Percentiles rank a stretch among this genome's conserved stretches.
Conservation (phyloP, 2,797 vertebrate species). For the Dendrocincla fuliginosa region DNA sequence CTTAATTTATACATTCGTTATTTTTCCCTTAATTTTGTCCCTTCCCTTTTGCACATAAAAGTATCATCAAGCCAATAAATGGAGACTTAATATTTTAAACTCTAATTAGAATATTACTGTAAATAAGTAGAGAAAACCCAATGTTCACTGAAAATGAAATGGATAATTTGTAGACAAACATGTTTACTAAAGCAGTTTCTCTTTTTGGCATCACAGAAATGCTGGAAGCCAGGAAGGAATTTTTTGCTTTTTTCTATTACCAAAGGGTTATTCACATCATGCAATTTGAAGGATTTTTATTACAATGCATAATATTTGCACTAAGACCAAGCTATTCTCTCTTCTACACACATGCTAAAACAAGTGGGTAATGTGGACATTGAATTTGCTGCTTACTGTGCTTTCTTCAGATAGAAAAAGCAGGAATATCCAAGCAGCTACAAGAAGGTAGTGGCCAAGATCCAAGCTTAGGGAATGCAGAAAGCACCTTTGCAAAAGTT, state of each 20-base stretch:
- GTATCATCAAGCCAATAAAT: not conserved
- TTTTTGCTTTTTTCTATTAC: not conserved
- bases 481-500: not conserved
- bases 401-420: not conserved
- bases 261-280: not conserved
- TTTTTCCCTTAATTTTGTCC: not conserved
- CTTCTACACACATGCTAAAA: not conserved
- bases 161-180: not conserved
- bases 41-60: not conserved
- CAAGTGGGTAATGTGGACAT: rapidly evolving
- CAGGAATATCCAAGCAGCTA: not conserved
- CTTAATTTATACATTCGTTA: not conserved
- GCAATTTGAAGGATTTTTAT: not conserved
- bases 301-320: not conserved
- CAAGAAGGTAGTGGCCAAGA: not conserved
- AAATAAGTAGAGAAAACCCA: not conserved
- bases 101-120: not conserved
- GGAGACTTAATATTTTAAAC: not conserved
- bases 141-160: not conserved
- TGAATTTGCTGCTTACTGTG: not conserved
- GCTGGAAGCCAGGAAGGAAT: not conserved
- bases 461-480: not conserved
- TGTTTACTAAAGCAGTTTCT: not conserved
- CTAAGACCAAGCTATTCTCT: not conserved
- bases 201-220: not conserved